phyloP scores from a whole-genome alignment of 2,888 invertebrate species.

The Scrobipalpa atriplicella region DNA sequence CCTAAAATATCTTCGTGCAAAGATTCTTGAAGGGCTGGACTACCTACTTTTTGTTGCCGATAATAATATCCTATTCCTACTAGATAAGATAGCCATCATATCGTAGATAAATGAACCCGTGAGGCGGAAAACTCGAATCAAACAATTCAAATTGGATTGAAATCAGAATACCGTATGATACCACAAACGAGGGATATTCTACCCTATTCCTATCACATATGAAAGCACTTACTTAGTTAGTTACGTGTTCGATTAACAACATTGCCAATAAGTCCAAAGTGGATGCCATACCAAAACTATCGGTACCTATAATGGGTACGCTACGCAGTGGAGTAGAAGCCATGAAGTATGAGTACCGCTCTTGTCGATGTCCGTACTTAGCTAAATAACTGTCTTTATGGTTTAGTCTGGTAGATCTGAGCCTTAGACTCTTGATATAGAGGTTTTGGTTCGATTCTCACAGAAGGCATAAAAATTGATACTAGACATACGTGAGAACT shows the following conservation, averaged over 20 bases:
- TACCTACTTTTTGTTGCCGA: too few relatives aligned
- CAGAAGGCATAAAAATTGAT: too few relatives aligned
- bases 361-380: background rate
- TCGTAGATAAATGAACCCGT: too few relatives aligned
- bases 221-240: background rate
- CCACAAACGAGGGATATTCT: background rate
- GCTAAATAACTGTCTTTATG: background rate
- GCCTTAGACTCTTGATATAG: too few relatives aligned
- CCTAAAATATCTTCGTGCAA: too few relatives aligned
- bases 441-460: too few relatives aligned
- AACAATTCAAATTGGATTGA: background rate
- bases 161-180: background rate
- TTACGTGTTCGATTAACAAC: slow-evolving; percentile 7
- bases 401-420: too few relatives aligned
- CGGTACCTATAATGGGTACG: background rate
- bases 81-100: too few relatives aligned
- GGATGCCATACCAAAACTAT: background rate
- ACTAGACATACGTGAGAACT: too few relatives aligned
- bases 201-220: background rate
- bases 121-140: background rate
- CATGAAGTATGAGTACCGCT: background rate
- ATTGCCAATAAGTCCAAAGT: slow-evolving; percentile 3
- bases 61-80: too few relatives aligned
- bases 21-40: too few relatives aligned
- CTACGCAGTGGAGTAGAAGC: background rate